Evolutionary conservation across 2,888 invertebrate species (phyloP).

Genomic region (Epinotia nisella): DNA sequence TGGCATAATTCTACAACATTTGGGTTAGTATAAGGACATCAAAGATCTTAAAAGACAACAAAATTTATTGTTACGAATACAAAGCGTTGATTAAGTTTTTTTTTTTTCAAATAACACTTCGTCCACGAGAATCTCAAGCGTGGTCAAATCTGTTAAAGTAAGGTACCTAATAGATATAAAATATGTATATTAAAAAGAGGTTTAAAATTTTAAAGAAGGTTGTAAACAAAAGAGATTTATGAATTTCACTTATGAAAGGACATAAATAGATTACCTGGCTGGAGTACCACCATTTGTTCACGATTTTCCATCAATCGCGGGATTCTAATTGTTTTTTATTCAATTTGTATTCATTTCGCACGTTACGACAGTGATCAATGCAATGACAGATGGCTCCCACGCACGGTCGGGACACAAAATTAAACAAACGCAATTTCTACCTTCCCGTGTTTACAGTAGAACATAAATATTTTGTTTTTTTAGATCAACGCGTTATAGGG

Average conservation of each 20-base stretch:
- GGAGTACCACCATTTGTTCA: not conserved
- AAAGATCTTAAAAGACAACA: no score
- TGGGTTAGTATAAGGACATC: no score
- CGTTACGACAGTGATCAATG: constrained; percentile 18
- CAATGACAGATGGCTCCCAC: constrained; percentile 15
- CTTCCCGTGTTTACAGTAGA: constrained; percentile 11
- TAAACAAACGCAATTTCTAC: constrained; percentile 11
- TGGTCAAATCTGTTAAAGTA: no score
- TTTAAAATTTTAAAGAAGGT: not conserved
- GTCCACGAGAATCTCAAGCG: no score
- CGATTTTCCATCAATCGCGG: constrained; percentile 9
- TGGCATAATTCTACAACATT: not conserved
- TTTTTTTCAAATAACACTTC: no score
- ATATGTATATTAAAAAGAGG: no score
- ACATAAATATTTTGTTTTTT: constrained; percentile 15
- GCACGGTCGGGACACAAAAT: not conserved
- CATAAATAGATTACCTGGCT: not conserved
- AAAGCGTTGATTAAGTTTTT: no score
- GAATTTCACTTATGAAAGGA: not conserved
- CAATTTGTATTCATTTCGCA: constrained; percentile 31
- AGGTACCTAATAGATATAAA: no score
- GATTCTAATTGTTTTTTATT: constrained; percentile 4
- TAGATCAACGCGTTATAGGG: not conserved
- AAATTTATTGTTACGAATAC: no score
- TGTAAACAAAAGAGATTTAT: not conserved